These are phyloP conservation scores for Mimumesa dahlbomi DNA, from an alignment of 2,888 invertebrate genomes.

Conservation along the genomic window DNA sequence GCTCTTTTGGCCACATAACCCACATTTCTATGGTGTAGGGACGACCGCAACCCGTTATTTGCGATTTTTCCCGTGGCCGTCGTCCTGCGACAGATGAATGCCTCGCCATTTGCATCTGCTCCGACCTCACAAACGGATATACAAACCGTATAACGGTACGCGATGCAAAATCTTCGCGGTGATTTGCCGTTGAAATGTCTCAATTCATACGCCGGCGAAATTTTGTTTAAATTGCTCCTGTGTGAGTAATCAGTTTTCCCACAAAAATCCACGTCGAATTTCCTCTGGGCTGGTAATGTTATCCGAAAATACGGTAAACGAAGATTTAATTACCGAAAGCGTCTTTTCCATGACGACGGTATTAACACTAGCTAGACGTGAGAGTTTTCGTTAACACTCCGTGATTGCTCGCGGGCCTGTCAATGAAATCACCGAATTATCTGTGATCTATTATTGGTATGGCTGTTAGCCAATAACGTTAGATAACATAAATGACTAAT, in stretches of 20 bases:
- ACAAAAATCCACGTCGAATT: neutral
- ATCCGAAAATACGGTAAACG: too few species aligned
- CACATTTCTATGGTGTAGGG: conserved; percentile 76
- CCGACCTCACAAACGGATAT: conserved; percentile 30
- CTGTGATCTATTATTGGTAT: conserved; percentile 8
- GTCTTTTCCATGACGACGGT: neutral
- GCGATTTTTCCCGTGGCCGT: conserved; percentile 67
- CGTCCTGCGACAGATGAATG: conserved; percentile 56
- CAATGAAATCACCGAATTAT: conserved; percentile 14
- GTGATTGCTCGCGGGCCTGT: neutral
- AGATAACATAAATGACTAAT: conserved; percentile 42
- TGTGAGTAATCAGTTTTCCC: conserved; percentile 16
- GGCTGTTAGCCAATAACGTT: neutral
- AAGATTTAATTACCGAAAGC: neutral
- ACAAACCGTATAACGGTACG: conserved; percentile 68
- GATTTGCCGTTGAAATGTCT: conserved; percentile 51
- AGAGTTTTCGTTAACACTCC: neutral
- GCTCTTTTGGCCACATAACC: conserved; percentile 78
- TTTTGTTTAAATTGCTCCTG: conserved; percentile 25
- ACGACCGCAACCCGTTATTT: conserved; percentile 78
- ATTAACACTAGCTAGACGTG: neutral
- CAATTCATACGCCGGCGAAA: conserved; percentile 46
- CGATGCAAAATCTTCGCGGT: conserved; percentile 38
- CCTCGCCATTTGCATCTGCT: conserved; percentile 70
- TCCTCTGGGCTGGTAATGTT: too few species aligned